Percentiles rank a stretch among this genome's conserved stretches.
Evolutionary conservation across 2,888 invertebrate species (phyloP).

Genomic region (Caenorhabditis sinica): DNA sequence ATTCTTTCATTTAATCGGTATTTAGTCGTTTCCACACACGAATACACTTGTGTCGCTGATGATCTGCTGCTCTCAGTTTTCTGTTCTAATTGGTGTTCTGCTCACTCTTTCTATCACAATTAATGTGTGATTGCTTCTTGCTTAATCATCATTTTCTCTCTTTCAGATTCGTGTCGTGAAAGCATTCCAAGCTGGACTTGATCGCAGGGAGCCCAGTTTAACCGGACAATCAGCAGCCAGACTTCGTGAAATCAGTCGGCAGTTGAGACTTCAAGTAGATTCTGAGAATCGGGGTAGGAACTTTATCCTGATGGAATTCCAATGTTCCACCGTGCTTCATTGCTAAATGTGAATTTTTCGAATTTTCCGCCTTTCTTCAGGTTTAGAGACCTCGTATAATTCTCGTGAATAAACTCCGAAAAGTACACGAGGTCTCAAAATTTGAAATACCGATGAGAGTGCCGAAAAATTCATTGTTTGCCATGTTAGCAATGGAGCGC

Average conservation of each 20-base stretch:
- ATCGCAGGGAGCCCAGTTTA: conserved; percentile 88
- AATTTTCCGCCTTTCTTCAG: too few relatives aligned
- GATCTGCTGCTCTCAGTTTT: conserved; percentile 53
- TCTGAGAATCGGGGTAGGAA: conserved; percentile 71
- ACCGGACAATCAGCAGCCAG: conserved; percentile 84
- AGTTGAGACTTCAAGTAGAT: conserved; percentile 84
- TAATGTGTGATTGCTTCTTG: conserved; percentile 4
- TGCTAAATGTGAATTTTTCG: too few relatives aligned
- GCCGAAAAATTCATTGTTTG: too few relatives aligned
- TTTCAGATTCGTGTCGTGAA: conserved; percentile 99
- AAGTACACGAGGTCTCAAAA: too few relatives aligned
- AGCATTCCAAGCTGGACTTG: conserved; percentile 99
- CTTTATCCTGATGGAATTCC: not conserved
- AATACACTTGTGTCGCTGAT: conserved; percentile 41
- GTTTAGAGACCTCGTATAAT: too few relatives aligned
- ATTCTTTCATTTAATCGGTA: conserved; percentile 18
- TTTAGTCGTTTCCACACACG: conserved; percentile 22
- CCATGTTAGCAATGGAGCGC: too few relatives aligned
- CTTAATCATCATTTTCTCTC: not conserved
- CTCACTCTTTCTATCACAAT: conserved; percentile 43
- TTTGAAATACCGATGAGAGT: too few relatives aligned
- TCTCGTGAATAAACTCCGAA: too few relatives aligned
- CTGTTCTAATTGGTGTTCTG: conserved; percentile 62
- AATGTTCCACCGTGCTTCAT: too few relatives aligned
- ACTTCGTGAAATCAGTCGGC: conserved; percentile 85